Evolutionary conservation across 1,140 invertebrate genomes (phyloP).

Genomic region (Steinernema feltiae): DNA sequence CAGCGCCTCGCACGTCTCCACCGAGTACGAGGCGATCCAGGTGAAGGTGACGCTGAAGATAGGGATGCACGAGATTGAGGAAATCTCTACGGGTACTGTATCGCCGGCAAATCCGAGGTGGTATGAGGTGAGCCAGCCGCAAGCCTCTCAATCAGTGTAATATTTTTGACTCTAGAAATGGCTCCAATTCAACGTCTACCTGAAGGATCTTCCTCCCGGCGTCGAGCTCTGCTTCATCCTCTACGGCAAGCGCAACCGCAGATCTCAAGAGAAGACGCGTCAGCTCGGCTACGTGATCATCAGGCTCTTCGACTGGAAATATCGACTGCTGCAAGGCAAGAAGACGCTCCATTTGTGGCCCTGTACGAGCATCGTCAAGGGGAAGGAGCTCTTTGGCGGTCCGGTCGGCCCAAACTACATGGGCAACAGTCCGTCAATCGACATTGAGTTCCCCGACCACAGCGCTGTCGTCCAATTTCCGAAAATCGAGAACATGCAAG

Average conservation of each 20-base stretch:
- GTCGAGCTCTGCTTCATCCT: not conserved
- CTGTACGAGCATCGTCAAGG: not conserved
- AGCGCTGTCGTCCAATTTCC: not conserved
- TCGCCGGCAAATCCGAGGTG: not conserved
- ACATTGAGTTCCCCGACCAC: not conserved
- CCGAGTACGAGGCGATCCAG: not conserved
- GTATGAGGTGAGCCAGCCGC: not conserved
- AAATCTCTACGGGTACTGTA: not conserved
- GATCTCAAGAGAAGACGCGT: not conserved
- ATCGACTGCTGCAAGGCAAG: not conserved
- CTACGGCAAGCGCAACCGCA: not conserved
- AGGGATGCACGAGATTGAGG: conserved; percentile 4
- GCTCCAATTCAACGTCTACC: not conserved
- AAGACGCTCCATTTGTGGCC: not conserved
- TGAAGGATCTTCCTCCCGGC: conserved; percentile 3
- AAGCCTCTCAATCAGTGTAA: not conserved
- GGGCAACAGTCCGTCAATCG: not conserved
- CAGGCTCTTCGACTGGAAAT: conserved; percentile 7
- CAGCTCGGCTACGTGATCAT: not conserved
- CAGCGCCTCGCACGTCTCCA: not conserved
- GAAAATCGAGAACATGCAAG: conserved; percentile 1
- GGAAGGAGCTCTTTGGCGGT: not conserved
- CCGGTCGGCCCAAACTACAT: not conserved
- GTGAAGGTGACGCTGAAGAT: conserved; percentile 12
- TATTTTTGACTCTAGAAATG: not conserved